A percentile compares a stretch with the other conserved stretches of the same genome.
These are phyloP conservation scores for Carassius gibelio DNA, from an alignment of 2,113 vertebrate species.

Conservation along the genomic window DNA sequence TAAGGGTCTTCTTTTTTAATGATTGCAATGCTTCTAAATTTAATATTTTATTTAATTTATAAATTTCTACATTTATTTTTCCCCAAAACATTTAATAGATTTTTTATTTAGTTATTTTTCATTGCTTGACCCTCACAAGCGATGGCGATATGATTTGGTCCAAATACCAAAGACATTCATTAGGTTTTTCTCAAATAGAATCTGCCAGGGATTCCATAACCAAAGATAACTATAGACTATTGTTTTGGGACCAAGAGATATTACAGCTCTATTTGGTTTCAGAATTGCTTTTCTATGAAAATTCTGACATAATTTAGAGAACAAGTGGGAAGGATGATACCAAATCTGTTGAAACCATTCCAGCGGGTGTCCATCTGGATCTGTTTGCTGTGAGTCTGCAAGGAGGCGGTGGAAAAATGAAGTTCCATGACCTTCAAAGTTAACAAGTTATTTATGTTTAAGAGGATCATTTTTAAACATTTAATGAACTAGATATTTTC, in stretches of 20 bases:
- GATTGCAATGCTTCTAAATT: neutral
- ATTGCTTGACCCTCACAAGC: too few relatives aligned
- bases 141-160: neutral
- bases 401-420: too few relatives aligned
- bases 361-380: slow-evolving; percentile 5
- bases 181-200: neutral
- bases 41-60: neutral
- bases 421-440: too few relatives aligned
- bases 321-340: neutral
- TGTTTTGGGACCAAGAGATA: neutral
- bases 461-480: too few relatives aligned
- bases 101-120: neutral
- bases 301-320: neutral
- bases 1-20: too few relatives aligned
- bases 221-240: neutral
- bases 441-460: too few relatives aligned
- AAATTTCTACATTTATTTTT: neutral
- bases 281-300: slow-evolving; percentile 8
- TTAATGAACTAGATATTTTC: too few relatives aligned
- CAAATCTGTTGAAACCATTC: neutral
- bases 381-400: neutral
- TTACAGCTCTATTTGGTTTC: neutral
- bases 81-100: neutral
- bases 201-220: too few relatives aligned
- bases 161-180: neutral